Evolutionary conservation across 2,113 vertebrate species (phyloP), one percentile per base, ranked within the genome.

Genomic region (Drymodes brunneopygia): DNA sequence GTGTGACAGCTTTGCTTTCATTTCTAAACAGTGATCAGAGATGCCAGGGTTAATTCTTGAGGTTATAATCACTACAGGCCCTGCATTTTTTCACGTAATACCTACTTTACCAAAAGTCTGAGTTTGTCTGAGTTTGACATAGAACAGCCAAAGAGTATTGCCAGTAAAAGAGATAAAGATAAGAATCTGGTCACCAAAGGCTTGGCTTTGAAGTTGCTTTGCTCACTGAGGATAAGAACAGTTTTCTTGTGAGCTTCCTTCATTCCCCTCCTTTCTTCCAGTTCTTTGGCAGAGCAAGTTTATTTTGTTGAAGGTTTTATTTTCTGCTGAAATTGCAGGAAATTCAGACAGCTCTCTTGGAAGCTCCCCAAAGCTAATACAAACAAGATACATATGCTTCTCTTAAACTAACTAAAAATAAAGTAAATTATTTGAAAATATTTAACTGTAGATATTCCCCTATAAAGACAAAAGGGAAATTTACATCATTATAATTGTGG

Each of bases 271-370:
- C 0, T 0, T 78, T 81, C 70, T 87, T 88, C 72, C 71, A 57
- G 1, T 77, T 50, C 94, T 90, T 95, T 94, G 96, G 94, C 96
- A 97, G 38, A 87, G 73, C 0, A 2, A 88, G 92, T 94, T 97
- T 96, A 96, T 97, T 97, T 97, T 97, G 90, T 91, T 85, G 92
- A 95, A 97, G 87, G 94, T 97, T 98, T 98, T 98, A 75, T 98
- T 98, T 98, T 98, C 97, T 98, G 97, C 97, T 98, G 96, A 98
- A 98, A 98, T 96, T 77, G 97, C 97, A 98, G 96, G 96, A 98
- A 98, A 98, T 98, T 97, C 96, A 97, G 96, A 95, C 94, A 94
- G 96, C 93, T 94, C 88, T 94, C 91, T 97, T 98, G 98, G 97
- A 98, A 98, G 95, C 65, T 75, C 92, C 95, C 97, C 97, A 98